Evolutionary conservation across 2,888 invertebrate species (phyloP).

Genomic region (Dasypogon diadema): DNA sequence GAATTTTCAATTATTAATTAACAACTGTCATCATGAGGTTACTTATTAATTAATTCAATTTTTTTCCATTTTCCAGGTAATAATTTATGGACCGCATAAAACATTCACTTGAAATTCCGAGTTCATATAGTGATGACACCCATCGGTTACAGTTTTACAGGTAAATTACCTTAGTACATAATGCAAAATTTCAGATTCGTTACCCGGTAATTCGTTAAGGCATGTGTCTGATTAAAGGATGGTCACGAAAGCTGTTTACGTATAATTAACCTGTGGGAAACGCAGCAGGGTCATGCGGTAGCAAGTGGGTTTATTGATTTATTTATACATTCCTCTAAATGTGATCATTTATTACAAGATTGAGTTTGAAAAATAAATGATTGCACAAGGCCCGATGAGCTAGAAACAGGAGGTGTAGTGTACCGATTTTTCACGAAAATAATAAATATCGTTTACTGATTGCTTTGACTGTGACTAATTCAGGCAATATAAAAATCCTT

Average conservation of each 20-base stretch:
- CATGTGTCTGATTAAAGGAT: not conserved
- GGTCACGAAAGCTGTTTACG: not conserved
- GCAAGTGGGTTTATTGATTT: too few species aligned
- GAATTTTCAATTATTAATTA: conserved; percentile 43
- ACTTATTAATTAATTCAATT: conserved; percentile 44
- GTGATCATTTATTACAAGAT: too few species aligned
- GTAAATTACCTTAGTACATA: conserved; percentile 31
- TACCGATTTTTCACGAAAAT: too few species aligned
- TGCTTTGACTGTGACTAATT: too few species aligned
- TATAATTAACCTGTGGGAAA: not conserved
- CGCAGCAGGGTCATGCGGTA: too few species aligned
- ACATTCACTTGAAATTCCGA: conserved; percentile 18
- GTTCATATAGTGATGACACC: conserved; percentile 35
- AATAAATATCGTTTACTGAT: too few species aligned
- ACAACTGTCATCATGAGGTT: conserved; percentile 31
- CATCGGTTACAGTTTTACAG: conserved; percentile 4
- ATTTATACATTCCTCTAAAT: too few species aligned
- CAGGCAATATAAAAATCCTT: too few species aligned
- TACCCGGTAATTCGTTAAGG: not conserved
- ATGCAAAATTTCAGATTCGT: not conserved
- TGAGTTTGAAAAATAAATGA: too few species aligned
- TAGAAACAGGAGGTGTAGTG: too few species aligned
- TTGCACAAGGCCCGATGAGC: too few species aligned
- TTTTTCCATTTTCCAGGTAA: conserved; percentile 42
- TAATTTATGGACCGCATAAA: conserved; percentile 27